Evolutionary conservation across 2,888 invertebrate genomes (phyloP).

Genomic region (Hydriomena furcata): DNA sequence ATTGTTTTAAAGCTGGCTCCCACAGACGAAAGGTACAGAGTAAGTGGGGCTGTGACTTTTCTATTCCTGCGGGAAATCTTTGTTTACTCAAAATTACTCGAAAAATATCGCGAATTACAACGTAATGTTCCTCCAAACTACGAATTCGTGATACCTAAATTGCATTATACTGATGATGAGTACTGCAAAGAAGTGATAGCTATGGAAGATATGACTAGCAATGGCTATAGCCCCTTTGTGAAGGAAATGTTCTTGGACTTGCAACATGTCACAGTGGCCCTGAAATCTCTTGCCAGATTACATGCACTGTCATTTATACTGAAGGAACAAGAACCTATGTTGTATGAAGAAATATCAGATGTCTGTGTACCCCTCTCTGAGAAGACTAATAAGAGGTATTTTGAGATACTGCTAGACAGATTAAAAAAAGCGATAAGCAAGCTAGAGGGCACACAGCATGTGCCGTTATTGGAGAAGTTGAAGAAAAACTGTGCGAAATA

Average conservation of each 20-base stretch:
- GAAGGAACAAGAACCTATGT: slow-evolving; percentile 40
- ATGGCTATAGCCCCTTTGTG: slow-evolving; percentile 56
- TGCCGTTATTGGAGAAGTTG: slow-evolving; percentile 48
- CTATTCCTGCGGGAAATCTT: slow-evolving; percentile 69
- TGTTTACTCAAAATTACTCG: slow-evolving; percentile 58
- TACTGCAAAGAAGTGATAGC: slow-evolving; percentile 66
- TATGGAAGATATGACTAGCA: slow-evolving; percentile 62
- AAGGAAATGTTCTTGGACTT: slow-evolving; percentile 56
- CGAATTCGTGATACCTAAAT: slow-evolving; percentile 53
- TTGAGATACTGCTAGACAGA: slow-evolving; percentile 63
- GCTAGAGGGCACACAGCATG: slow-evolving; percentile 55
- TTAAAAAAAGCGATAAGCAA: slow-evolving; percentile 58
- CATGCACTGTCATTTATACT: slow-evolving; percentile 69
- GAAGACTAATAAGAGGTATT: slow-evolving; percentile 55
- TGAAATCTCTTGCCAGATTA: slow-evolving; percentile 61
- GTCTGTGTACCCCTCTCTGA: slow-evolving; percentile 61
- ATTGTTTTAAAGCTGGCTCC: slow-evolving; percentile 71
- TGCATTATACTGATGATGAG: slow-evolving; percentile 57
- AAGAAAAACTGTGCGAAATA: slow-evolving; percentile 48
- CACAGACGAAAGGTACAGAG: slow-evolving; percentile 63
- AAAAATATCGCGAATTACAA: slow-evolving; percentile 52
- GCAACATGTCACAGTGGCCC: slow-evolving; percentile 55
- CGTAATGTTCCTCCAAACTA: slow-evolving; percentile 24
- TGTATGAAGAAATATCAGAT: slow-evolving; percentile 49
- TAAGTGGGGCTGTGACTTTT: slow-evolving; percentile 66